Conservation (phyloP, 2,888 invertebrate species). For the Phortica okadai region DNA sequence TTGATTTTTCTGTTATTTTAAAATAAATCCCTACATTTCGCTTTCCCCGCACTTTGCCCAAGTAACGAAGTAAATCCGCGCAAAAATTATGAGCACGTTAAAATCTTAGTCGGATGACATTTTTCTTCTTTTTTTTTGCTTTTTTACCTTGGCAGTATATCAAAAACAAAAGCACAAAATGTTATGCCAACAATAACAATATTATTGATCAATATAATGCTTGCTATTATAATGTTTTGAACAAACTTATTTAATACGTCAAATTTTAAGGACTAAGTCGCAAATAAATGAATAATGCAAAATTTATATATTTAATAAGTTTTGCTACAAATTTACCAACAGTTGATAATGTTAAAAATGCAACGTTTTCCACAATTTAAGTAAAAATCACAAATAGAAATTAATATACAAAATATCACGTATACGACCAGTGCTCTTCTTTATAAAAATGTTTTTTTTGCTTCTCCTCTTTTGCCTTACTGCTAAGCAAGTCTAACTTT, state of each 20-base stretch:
- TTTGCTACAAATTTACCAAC: neutral
- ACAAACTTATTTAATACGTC: neutral
- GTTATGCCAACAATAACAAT: neutral
- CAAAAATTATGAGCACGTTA: slow-evolving; percentile 40
- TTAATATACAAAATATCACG: no score
- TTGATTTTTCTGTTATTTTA: slow-evolving; percentile 42
- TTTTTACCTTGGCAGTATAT: neutral
- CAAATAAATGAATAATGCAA: no score
- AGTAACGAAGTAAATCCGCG: slow-evolving; percentile 14
- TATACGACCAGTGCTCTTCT: no score
- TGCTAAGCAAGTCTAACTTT: no score
- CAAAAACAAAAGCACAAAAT: neutral
- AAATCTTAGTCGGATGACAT: slow-evolving; percentile 34
- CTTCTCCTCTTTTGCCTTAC: no score
- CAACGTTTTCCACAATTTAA: no score
- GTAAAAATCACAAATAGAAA: no score
- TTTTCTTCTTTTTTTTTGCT: neutral
- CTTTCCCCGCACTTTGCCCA: neutral
- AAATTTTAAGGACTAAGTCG: no score
- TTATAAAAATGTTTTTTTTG: no score
- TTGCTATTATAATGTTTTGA: slow-evolving; percentile 7
- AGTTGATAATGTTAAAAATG: no score
- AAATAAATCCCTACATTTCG: slow-evolving; percentile 29
- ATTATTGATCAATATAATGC: neutral
- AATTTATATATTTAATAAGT: neutral